Evolutionary conservation across 2,888 invertebrate genomes (phyloP), one percentile per base, ranked within the genome.

Genomic region (Leistus spinibarbis): DNA sequence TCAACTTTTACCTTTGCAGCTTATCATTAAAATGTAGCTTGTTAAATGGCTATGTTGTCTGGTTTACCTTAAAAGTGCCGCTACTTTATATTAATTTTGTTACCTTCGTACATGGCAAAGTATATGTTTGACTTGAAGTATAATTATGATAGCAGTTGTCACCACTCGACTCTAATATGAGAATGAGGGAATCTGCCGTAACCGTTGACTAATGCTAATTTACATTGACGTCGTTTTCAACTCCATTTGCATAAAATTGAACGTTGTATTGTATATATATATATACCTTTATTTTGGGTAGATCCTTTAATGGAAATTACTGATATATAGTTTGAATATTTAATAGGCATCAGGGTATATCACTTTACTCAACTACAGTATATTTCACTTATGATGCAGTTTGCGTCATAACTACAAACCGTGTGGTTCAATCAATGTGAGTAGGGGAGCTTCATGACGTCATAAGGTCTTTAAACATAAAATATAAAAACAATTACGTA

Each of bases 121-220:
- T 60, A 20, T 60, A 20, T 60, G 60, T 60, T 3, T 10, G 60
- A 9, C 13, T 40, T 40, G 40, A 40, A 40, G 40, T 40, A n/a
- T n/a, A 60, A 60, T 60, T 60, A 22, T 60, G 60, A 60, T 54
- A 64, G 16, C 63, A 54, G n/a, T 40, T 66, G 71, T 71, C 71
- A 71, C n/a, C 71, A 71, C 71, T 71, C 63, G 71, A 71, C 71
- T 54, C 53, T 64, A 71, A 71, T 71, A 71, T 54, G 54, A 60
- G 54, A 71, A 71, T 71, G 54, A 24, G 54, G 20, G 54, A 71
- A 71, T 71, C 71, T 63, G 54, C 23, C 64, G 20, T 24, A 71
- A 54, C 53, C 17, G 54, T 54, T 71, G 62, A 20, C 62, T 63
- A 24, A 70, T 53, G 70, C 54, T 70, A 62, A 70, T 70, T 64